These are phyloP conservation scores for Drosophila sp. DNA, from an alignment of 1,140 invertebrate species.

Conservation along the genomic window DNA sequence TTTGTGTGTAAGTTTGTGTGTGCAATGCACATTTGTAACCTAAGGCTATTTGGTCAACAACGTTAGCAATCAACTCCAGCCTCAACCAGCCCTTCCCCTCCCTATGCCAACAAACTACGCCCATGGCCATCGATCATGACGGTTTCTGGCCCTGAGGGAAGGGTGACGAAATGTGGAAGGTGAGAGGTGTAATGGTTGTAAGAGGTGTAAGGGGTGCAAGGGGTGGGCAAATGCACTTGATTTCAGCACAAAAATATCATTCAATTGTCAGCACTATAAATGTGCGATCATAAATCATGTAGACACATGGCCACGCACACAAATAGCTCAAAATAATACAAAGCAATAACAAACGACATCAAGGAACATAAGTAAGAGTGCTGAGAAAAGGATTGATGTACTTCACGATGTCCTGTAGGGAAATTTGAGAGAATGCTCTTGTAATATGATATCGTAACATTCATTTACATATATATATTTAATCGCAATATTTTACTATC, in stretches of 20 bases:
- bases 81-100: too few relatives aligned
- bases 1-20: not conserved
- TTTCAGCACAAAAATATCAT: constrained; percentile 71
- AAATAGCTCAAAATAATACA: constrained; percentile 76
- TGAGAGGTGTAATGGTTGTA: not conserved
- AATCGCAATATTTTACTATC: too few relatives aligned
- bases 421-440: not conserved
- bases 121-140: constrained; percentile 64
- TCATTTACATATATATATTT: too few relatives aligned
- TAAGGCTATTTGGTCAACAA: constrained; percentile 37
- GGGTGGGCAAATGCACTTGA: constrained; percentile 46
- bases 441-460: too few relatives aligned
- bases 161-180: not conserved
- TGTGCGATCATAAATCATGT: constrained; percentile 82
- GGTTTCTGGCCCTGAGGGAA: constrained; percentile 29
- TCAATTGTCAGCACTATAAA: constrained; percentile 84
- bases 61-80: constrained; percentile 53
- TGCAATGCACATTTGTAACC: constrained; percentile 42
- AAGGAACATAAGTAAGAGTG: constrained; percentile 6
- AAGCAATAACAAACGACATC: constrained; percentile 60
- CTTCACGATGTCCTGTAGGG: constrained; percentile 1
- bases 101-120: not conserved
- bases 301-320: constrained; percentile 51
- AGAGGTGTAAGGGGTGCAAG: too few relatives aligned
- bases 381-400: not conserved